Base-by-base conservation (phyloP, 2,113 vertebrate species). In the Anarrhichthys ocellatus region DNA sequence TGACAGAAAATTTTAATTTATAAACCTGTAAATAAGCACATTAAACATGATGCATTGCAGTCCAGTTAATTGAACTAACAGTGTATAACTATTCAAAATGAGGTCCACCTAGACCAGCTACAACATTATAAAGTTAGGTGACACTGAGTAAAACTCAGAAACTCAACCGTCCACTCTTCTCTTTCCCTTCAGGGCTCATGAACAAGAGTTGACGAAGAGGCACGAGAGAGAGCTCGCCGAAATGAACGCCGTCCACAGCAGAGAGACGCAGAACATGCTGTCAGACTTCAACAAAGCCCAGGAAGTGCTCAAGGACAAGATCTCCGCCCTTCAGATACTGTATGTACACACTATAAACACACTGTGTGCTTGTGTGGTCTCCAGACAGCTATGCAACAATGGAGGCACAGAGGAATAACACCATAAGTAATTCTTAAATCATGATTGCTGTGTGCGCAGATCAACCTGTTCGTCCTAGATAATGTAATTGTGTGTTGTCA, bases 201-300 rank as follows among this genome's bases (percentile, higher is more conserved):
- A 99, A 89, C 98, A 99, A 95, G 97, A 99, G 95, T 94, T 99
- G 96, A 96, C 93, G 91, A 98, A 99, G 96, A 97, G 96, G 92
- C 97, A 98, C 78, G 97, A 99, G 92, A 94, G 97, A 92, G 96
- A 98, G 91, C 91, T 98, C 89, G 92, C 94, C 87, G 97, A 97
- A 91, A 92, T 99, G 96, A 96, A 94, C 92, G 94, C 95, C 81
- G 93, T 94, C 84, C 97, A 99, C 95, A 96, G 96, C 96, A 95
- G 97, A 92, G 97, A 99, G 89, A 99, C 97, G 80, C 97, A 99
- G 96, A 96, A 96, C 95, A 97, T 99, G 96, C 95, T 98, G 94
- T 96, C 96, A 58, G 98, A 99, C 96, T 99, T 99, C 96, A 98
- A 99, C 97, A 99, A 99, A 93, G 98, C 97, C 89, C 98, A 98